Percentiles rank a stretch among this genome's conserved stretches.
Evolutionary conservation across 2,113 vertebrate species (phyloP).

Genomic region (Larimichthys polyactis): DNA sequence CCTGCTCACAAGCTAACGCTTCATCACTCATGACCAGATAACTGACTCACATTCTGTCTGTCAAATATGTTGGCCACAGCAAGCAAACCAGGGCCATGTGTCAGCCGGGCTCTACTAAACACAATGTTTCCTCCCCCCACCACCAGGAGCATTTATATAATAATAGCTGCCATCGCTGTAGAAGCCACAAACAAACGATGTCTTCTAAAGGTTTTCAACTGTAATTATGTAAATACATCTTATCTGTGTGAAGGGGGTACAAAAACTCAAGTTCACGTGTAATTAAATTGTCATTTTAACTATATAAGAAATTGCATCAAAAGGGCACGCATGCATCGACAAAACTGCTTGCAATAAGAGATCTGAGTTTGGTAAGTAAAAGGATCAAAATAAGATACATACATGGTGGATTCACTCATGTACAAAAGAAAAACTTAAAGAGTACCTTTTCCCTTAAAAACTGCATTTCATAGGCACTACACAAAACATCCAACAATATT

Average conservation of each 20-base stretch:
- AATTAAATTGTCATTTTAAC: background rate
- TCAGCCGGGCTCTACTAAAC: slow-evolving; percentile 41
- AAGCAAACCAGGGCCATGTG: slow-evolving; percentile 30
- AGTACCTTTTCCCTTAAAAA: background rate
- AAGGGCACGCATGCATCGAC: background rate
- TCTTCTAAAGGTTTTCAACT: background rate
- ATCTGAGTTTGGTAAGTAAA: background rate
- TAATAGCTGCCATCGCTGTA: slow-evolving; percentile 1
- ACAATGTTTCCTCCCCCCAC: background rate
- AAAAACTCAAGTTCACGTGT: background rate
- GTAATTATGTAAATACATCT: background rate
- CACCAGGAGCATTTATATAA: background rate
- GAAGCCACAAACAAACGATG: background rate
- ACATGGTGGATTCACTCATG: background rate
- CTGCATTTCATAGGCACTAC: background rate
- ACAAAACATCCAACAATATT: background rate
- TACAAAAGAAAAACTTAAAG: background rate
- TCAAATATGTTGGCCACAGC: slow-evolving; percentile 61
- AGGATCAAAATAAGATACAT: background rate
- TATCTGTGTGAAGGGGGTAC: background rate
- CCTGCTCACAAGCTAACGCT: slow-evolving; percentile 52
- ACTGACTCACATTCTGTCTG: slow-evolving; percentile 63
- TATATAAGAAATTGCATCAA: background rate
- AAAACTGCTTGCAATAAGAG: background rate
- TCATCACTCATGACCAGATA: slow-evolving; percentile 72